These are phyloP conservation scores for Pristionchus entomophagus DNA, from an alignment of 2,888 invertebrate genomes.

Conservation along the genomic window DNA sequence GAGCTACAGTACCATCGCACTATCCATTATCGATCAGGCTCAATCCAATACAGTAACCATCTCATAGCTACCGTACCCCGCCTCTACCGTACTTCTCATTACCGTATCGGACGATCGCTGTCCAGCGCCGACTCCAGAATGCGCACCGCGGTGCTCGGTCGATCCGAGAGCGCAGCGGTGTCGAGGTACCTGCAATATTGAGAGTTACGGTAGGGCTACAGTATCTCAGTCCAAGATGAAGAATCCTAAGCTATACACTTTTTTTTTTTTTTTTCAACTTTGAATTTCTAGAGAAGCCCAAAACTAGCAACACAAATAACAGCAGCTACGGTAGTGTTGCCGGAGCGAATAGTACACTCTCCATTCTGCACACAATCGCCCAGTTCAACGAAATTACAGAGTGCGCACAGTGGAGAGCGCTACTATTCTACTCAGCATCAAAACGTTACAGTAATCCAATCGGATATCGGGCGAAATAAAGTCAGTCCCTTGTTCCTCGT, in stretches of 20 bases:
- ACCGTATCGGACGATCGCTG: slow-evolving; percentile 25
- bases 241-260: too few species aligned
- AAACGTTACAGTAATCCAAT: too few species aligned
- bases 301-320: not conserved
- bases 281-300: not conserved
- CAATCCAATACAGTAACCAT: not conserved
- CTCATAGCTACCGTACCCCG: not conserved
- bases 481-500: not conserved
- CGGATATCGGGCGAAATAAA: too few species aligned
- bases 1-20: not conserved
- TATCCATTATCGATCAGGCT: not conserved
- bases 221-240: too few species aligned
- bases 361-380: too few species aligned
- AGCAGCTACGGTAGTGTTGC: too few species aligned
- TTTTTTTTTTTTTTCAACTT: not conserved
- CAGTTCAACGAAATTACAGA: too few species aligned
- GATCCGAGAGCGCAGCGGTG: not conserved
- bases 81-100: not conserved
- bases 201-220: not conserved
- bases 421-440: too few species aligned
- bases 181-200: slow-evolving; percentile 28
- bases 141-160: slow-evolving; percentile 2
- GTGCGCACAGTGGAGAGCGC: too few species aligned
- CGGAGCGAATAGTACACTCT: too few species aligned
- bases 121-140: slow-evolving; percentile 27